Percentiles rank a stretch among this genome's conserved stretches.
Conservation (phyloP, 2,888 invertebrate genomes). For the Pilophorus perplexus region DNA sequence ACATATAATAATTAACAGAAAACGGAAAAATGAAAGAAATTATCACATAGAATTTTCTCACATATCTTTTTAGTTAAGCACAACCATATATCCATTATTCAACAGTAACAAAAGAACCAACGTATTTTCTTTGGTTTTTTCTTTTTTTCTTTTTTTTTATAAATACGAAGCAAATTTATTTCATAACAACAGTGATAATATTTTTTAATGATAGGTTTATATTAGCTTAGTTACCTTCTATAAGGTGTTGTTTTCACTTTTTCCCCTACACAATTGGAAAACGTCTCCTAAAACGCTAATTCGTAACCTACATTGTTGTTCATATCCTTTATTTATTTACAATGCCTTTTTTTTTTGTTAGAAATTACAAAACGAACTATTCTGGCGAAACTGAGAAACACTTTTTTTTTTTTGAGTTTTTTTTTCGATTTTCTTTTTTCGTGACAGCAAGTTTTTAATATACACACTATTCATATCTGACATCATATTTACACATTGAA, state of each 20-base stretch:
- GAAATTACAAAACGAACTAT: conserved; percentile 24
- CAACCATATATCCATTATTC: conserved; percentile 43
- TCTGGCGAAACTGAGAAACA: background rate
- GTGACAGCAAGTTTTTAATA: conserved; percentile 21
- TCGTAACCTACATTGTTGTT: conserved; percentile 37
- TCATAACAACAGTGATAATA: conserved; percentile 44
- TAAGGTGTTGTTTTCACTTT: conserved; percentile 33
- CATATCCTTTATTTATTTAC: conserved; percentile 36
- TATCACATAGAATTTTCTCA: conserved; percentile 45
- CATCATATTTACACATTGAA: conserved; percentile 37
- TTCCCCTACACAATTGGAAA: conserved; percentile 35
- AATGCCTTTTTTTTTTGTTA: conserved; percentile 19
- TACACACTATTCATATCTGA: conserved; percentile 34
- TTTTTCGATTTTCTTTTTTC: conserved; percentile 8
- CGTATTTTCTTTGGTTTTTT: too few relatives aligned
- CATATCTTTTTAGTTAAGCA: conserved; percentile 43
- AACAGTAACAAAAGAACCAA: conserved; percentile 34
- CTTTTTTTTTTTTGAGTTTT: background rate
- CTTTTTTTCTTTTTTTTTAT: conserved; percentile 21
- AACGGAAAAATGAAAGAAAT: conserved; percentile 40
- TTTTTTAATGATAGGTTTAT: conserved; percentile 38
- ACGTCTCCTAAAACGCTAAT: conserved; percentile 32
- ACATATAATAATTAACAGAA: conserved; percentile 29
- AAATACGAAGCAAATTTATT: conserved; percentile 42
- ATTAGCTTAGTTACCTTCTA: conserved; percentile 37